A percentile compares a stretch with the other conserved stretches of the same genome.
phyloP scores from a whole-genome alignment of 2,113 vertebrate species.

The Engraulis encrasicolus region DNA sequence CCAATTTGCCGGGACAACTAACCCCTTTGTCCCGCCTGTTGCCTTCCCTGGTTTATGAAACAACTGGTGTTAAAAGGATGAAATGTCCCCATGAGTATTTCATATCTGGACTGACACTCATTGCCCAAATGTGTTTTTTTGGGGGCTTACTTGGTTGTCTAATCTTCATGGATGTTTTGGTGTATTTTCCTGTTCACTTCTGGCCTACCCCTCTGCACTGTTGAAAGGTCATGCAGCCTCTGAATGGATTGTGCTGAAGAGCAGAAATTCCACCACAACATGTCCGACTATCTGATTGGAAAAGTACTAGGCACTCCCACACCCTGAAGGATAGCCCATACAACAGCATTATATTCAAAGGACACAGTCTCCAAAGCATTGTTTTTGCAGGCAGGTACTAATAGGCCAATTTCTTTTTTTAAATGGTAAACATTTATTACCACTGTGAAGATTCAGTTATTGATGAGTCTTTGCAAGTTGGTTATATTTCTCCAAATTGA shows the following conservation, averaged over 20 bases:
- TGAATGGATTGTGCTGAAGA: slow-evolving; percentile 21
- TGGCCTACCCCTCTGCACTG: background rate
- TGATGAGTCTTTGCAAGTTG: no score
- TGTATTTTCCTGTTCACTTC: background rate
- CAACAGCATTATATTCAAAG: background rate
- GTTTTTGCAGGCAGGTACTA: background rate
- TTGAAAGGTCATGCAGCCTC: slow-evolving; percentile 6
- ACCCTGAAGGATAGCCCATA: slow-evolving; percentile 1
- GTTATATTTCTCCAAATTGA: no score
- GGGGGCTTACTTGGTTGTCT: no score
- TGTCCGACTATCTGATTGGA: background rate
- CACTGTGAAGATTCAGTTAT: no score
- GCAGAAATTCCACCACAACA: slow-evolving; percentile 19
- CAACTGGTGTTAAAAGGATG: no score
- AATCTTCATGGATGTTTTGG: background rate
- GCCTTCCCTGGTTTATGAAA: no score
- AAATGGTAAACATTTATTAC: no score
- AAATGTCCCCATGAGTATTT: no score
- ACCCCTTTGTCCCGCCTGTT: no score
- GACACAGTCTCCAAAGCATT: background rate
- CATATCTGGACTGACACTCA: background rate
- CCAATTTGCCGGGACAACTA: no score
- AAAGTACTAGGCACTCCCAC: slow-evolving; percentile 12
- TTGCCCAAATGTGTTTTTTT: background rate
- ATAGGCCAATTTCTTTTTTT: no score